Conservation (phyloP, 2,888 invertebrate genomes). For the Heliconius cydno region DNA sequence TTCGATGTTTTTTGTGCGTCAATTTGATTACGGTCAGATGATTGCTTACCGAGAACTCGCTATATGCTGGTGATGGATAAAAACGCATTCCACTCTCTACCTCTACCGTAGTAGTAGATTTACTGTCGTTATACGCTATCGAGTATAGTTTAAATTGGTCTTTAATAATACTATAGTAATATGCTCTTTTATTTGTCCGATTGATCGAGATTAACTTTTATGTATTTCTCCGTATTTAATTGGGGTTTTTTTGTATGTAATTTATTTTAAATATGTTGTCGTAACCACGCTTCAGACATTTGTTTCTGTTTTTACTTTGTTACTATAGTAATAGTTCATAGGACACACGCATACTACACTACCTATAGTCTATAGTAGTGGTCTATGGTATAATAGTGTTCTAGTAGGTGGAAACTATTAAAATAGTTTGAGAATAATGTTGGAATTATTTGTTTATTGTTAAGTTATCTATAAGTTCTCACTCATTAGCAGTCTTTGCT, state of each 20-base stretch:
- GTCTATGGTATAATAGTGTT: conserved; percentile 9
- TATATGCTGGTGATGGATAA: conserved; percentile 46
- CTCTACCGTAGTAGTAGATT: not conserved
- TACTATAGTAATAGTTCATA: not conserved
- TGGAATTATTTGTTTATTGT: conserved; percentile 37
- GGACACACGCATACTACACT: not conserved
- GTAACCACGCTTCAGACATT: not conserved
- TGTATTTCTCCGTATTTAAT: no score
- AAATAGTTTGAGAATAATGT: conserved; percentile 42
- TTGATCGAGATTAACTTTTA: no score
- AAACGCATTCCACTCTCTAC: conserved; percentile 46
- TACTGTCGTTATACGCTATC: conserved; percentile 1
- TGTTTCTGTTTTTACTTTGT: not conserved
- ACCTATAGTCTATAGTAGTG: not conserved
- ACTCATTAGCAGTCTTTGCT: conserved; percentile 12
- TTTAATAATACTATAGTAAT: no score
- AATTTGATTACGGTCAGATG: conserved; percentile 66
- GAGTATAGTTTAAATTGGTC: not conserved
- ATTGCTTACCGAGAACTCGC: conserved; percentile 54
- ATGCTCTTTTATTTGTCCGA: no score
- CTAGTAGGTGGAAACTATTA: conserved; percentile 43
- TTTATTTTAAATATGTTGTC: not conserved
- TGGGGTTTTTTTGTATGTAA: no score
- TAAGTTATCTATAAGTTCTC: not conserved
- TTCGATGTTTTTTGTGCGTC: conserved; percentile 66